Evolutionary conservation across 2,797 vertebrate species (phyloP), one percentile per base, ranked within the genome.

Genomic region (Sardinella longiceps): DNA sequence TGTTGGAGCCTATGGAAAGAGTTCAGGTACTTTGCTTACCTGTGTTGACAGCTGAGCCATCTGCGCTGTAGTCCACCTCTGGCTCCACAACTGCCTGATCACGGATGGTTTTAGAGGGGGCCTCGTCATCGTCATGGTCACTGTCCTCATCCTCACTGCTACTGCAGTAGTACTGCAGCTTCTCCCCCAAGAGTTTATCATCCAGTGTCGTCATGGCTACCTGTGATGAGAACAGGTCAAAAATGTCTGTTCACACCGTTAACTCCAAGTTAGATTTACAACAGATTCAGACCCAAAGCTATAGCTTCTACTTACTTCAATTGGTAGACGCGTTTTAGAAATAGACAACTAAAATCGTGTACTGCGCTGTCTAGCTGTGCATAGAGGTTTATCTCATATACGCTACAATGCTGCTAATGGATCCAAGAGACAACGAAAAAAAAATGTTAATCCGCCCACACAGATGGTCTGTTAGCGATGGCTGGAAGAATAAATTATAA

Each of bases 91-190:
- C 88, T 0, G 87, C 70, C 0, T 91, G 88, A 1, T 94, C 93
- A 25, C 95, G 91, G 33, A 96, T 91, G 85, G 88, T 93, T 86
- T 95, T 96, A 20, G 90, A 91, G 50, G 91, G 92, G 6, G 88
- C 91, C 2, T 95, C 96, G 3, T 97, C 96, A 18, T 98, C 97
- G 80, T 98, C 98, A 0, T 93, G 96, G 70, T 99, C 98, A 0
- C 98, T 99, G 90, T 98, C 98, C 87, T 99, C 98, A 33, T 96
- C 97, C 88, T 98, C 98, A 4, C 98, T 99, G 90, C 98, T 99
- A 94, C 98, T 99, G 91, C 98, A 99, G 88, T 99, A 99, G 87
- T 99, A 99, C 92, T 99, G 98, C 89, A 98, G 95, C 94, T 99
- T 99, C 94, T 99, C 98, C 1, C 98, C 98, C 81, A 99, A 93